Conservation (phyloP, 1,140 invertebrate species). For the Camponotus vicinus region DNA sequence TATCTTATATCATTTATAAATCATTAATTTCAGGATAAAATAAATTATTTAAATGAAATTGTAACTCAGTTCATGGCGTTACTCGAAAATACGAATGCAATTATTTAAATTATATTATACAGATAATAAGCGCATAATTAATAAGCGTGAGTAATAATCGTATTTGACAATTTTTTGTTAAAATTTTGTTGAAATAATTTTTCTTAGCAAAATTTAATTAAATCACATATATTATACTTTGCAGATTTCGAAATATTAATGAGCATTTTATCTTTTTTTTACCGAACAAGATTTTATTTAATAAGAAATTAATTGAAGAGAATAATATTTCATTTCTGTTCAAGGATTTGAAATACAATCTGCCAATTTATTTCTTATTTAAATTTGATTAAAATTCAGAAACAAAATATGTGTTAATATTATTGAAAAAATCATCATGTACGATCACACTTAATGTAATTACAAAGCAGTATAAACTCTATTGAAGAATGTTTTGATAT, state of each 20-base stretch:
- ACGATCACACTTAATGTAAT: too few relatives aligned
- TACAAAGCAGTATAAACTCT: neutral
- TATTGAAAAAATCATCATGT: neutral
- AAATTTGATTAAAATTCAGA: neutral
- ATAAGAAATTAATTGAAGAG: neutral
- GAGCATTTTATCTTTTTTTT: neutral
- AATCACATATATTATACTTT: neutral
- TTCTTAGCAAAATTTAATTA: slow-evolving; percentile 11
- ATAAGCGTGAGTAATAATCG: neutral
- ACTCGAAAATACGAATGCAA: slow-evolving; percentile 11
- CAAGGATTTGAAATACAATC: too few relatives aligned
- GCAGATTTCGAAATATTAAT: neutral
- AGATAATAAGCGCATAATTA: neutral
- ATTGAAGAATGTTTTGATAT: neutral
- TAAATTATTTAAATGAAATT: neutral
- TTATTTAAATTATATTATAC: slow-evolving; percentile 39
- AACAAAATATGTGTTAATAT: neutral
- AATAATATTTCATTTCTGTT: neutral
- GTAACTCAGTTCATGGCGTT: slow-evolving; percentile 24
- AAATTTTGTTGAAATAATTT: neutral
- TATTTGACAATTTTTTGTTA: slow-evolving; percentile 18
- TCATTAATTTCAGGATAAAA: neutral
- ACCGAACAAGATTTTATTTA: neutral
- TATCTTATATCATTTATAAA: slow-evolving; percentile 1
- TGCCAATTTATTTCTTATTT: neutral